Evolutionary conservation across 2,888 invertebrate species (phyloP), one percentile per base, ranked within the genome.

Genomic region (Imbricaverruca yamaguchii): DNA sequence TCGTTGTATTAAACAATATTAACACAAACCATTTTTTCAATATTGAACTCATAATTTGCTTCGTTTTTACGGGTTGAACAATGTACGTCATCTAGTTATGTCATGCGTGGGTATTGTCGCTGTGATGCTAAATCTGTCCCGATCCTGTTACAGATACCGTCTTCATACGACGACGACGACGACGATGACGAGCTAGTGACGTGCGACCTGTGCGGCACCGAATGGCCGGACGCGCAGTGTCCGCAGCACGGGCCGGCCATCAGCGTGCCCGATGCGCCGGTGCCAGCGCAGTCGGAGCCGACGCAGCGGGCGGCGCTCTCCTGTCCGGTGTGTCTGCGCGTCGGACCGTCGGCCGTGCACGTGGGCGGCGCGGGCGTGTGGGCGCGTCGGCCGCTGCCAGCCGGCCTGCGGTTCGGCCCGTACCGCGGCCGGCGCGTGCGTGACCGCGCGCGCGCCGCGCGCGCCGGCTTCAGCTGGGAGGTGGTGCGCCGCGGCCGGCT

Each of bases 391-490:
- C 83, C 85, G 83, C 86, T 86, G 85, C 21, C 39, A 3, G 83
- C 65, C 15, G 83, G 86, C 25, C 84, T 84, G n/a, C 83, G 85
- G 80, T 86, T 87, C 85, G 87, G 87, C 10, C 87, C 82, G 53
- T 59, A 85, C 84, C 65, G 83, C 83, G 53, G 85, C 82, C 82
- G 82, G 1, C 82, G 81, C 74, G 77, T 80, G 15, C 2, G 69
- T 11, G 78, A 82, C 0, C 82, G 82, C 8, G 81, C 83, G 39
- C 83, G 85, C 80, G 84, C 86, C 13, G 74, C 85, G 67, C 67
- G 83, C 18, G 85, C 85, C 85, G 81, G 85, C 63, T 82, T 83
- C 74, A 77, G 85, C 25, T 85, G 85, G 2, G 82, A 84, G 9
- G 83, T 82, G 10, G 82, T 84, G 25, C 81, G 85, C 56, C 85